These are phyloP conservation scores for Coleophora deauratella DNA, from an alignment of 2,888 invertebrate genomes.

Conservation along the genomic window DNA sequence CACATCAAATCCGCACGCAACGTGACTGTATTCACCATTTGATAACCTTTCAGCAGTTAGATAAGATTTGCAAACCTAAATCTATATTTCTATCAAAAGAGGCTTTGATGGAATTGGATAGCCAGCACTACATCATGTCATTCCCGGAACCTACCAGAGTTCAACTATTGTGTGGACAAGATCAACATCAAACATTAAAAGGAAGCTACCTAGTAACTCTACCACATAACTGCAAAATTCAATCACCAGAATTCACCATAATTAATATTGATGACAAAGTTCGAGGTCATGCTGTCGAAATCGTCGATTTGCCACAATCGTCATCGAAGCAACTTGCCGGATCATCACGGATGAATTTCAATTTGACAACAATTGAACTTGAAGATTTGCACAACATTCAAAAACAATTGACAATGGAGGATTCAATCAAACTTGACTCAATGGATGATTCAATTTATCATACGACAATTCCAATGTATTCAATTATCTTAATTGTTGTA, in stretches of 20 bases:
- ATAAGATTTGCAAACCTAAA: not conserved
- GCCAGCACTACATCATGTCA: not conserved
- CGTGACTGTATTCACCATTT: constrained; percentile 8
- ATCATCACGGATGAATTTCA: not conserved
- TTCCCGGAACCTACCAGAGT: not conserved
- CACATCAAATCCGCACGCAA: not conserved
- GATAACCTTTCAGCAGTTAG: constrained; percentile 3
- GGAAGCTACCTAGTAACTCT: constrained; percentile 5
- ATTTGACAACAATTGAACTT: not conserved
- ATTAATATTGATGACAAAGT: constrained; percentile 3
- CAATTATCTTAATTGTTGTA: too few species aligned
- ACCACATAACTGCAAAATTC: constrained; percentile 1
- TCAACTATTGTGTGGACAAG: not conserved
- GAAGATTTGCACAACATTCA: too few species aligned
- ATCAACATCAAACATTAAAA: not conserved
- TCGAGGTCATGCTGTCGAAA: constrained; percentile 3
- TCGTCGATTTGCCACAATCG: not conserved
- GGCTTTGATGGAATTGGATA: not conserved
- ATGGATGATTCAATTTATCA: too few species aligned
- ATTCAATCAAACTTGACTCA: too few species aligned
- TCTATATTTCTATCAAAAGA: not conserved
- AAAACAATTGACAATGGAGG: too few species aligned
- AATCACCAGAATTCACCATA: constrained; percentile 3
- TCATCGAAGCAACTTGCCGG: not conserved
- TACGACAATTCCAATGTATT: too few species aligned